These are phyloP conservation scores for Psittacara wagleri DNA, from an alignment of 2,113 vertebrate species.

Conservation along the genomic window DNA sequence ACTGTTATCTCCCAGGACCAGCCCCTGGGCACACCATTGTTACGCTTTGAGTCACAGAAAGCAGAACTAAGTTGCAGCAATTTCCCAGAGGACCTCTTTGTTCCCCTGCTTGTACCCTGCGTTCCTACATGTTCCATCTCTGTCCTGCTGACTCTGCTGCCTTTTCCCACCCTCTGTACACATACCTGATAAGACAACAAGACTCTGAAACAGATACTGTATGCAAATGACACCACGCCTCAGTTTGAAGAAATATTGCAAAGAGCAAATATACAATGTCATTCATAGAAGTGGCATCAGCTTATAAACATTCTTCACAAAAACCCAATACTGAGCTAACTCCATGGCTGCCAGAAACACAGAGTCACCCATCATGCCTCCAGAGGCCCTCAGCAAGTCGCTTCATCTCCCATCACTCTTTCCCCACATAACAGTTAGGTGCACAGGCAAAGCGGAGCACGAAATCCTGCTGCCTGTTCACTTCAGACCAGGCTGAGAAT, in stretches of 20 bases:
- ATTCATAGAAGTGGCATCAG: background rate
- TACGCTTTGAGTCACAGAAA: background rate
- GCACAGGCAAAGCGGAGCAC: background rate
- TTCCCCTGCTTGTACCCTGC: background rate
- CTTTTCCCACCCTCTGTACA: background rate
- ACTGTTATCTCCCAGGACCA: background rate
- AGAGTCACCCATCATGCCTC: background rate
- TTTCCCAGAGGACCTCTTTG: background rate
- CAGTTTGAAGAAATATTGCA: background rate
- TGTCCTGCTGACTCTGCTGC: background rate
- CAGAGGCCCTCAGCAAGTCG: background rate
- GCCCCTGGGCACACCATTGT: background rate
- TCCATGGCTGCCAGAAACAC: background rate
- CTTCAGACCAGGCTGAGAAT: background rate
- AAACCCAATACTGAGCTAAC: background rate
- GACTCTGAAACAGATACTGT: background rate
- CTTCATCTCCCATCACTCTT: background rate
- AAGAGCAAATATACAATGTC: background rate
- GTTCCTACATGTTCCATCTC: background rate
- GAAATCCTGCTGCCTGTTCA: background rate
- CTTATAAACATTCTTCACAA: background rate
- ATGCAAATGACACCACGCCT: background rate
- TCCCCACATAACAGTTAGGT: background rate
- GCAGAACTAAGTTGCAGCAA: background rate
- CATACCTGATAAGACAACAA: background rate